These are phyloP conservation scores for Drosophila borborema DNA, from an alignment of 2,888 invertebrate species.

Conservation along the genomic window DNA sequence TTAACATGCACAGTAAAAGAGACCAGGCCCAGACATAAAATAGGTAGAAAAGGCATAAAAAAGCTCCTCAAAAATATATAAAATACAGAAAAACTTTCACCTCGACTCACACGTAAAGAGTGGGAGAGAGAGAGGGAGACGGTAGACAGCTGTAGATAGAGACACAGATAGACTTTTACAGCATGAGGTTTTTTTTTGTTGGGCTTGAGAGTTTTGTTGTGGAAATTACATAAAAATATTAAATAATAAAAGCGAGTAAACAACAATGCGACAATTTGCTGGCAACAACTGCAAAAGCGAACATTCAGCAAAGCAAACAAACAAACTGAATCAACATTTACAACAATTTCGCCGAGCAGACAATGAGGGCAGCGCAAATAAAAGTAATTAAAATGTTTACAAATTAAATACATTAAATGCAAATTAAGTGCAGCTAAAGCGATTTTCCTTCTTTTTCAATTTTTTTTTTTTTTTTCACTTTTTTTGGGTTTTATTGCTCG, in stretches of 20 bases:
- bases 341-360: conserved; percentile 32
- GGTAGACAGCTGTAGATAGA: conserved; percentile 13
- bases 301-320: conserved; percentile 33
- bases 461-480: neutral
- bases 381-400: conserved; percentile 76
- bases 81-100: conserved; percentile 62
- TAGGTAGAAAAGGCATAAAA: conserved; percentile 38
- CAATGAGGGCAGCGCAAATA: conserved; percentile 22
- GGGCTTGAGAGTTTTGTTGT: conserved; percentile 20
- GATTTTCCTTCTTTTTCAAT: conserved; percentile 27
- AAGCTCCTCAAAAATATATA: conserved; percentile 27
- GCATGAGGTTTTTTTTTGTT: conserved; percentile 46
- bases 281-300: conserved; percentile 33
- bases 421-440: conserved; percentile 52
- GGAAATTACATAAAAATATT: conserved; percentile 53
- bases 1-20: conserved; percentile 29
- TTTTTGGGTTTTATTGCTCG: neutral
- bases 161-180: conserved; percentile 17
- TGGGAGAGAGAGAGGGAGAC: conserved; percentile 8
- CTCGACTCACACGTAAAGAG: conserved; percentile 34
- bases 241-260: conserved; percentile 37
- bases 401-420: conserved; percentile 61
- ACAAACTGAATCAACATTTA: conserved; percentile 39
- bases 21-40: conserved; percentile 11
- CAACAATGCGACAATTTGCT: conserved; percentile 29